Evolutionary conservation across 2,797 vertebrate species (phyloP), one percentile per base, ranked within the genome.

Genomic region (Mormyrus proboscirostris): DNA sequence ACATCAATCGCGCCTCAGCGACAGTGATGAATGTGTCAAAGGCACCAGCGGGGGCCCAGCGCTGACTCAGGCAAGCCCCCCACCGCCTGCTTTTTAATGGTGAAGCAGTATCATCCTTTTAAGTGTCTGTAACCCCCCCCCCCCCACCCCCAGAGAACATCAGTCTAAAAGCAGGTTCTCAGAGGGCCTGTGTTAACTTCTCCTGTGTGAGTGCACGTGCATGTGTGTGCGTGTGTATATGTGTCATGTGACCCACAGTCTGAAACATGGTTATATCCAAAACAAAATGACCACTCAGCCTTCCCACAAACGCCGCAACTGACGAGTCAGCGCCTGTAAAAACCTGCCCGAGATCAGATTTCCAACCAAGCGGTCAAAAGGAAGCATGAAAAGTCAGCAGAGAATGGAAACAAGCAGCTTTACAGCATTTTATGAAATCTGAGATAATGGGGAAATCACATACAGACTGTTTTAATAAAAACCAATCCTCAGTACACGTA

Each of bases 1-100:
- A 57, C 50, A 57, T 86, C 51, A 50, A 57, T 50, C 16, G 50
- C 29, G 85, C 50, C 29, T 86, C 83, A 29, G 85, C 51, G 51
- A 86, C 85, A 86, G 85, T 86, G 85, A 86, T 57, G 85, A 86
- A 86, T 86, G 50, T 38, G 25, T 86, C 50, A 57, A 57, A 38
- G 50, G 25, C 50, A 84, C 12, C 85, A 86, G 85, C 47, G 14
- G 83, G 83, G 19, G 16, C 50, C 10, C 50, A 38, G 33, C 50
- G 85, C 85, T 57, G 85, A 86, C 85, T 86, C 85, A 86, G 51
- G 25, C 25, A 5, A 33, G 22, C 25, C 50, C 51, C 85, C 85
- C 85, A 29, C 85, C 4, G 79, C 38, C 79, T 84, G 79, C 29
- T 86, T 55, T 19, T 50, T 38, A 86, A 55, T 86, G 29, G 50